A percentile compares a stretch with the other conserved stretches of the same genome.
These are phyloP conservation scores for Caradrina clavipalpis DNA, from an alignment of 2,888 invertebrate genomes.

Conservation along the genomic window DNA sequence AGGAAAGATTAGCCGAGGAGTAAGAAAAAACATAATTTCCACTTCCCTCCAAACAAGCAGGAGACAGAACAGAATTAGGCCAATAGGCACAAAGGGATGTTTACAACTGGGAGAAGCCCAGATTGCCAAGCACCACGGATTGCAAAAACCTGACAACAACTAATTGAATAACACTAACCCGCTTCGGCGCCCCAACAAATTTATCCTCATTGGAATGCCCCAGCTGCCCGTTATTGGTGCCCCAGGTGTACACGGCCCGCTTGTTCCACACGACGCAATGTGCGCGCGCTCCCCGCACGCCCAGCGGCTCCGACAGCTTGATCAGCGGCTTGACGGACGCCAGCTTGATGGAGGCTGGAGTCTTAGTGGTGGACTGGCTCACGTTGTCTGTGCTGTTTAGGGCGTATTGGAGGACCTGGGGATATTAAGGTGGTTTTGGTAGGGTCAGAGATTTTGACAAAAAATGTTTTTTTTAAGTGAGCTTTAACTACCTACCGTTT, in stretches of 20 bases:
- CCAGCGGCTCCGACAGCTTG: slow-evolving; percentile 80
- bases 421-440: neutral
- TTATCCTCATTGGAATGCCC: slow-evolving; percentile 92
- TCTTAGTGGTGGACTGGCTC: slow-evolving; percentile 80
- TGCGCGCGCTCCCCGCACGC: slow-evolving; percentile 93
- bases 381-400: slow-evolving; percentile 80
- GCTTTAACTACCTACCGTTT: no score
- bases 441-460: no score
- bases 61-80: no score
- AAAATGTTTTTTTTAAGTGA: no score
- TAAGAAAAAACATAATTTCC: no score
- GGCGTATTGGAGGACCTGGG: slow-evolving; percentile 84
- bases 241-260: slow-evolving; percentile 94
- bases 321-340: slow-evolving; percentile 79
- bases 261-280: slow-evolving; percentile 94
- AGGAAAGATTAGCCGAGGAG: no score
- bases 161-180: slow-evolving; percentile 80
- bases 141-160: no score
- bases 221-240: slow-evolving; percentile 95
- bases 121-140: no score
- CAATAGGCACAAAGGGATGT: no score
- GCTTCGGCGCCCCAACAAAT: slow-evolving; percentile 85
- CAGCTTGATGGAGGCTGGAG: slow-evolving; percentile 78
- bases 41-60: no score
- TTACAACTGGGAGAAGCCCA: no score